phyloP scores from a whole-genome alignment of 2,113 vertebrate species.

The Halcyon malimbica region DNA sequence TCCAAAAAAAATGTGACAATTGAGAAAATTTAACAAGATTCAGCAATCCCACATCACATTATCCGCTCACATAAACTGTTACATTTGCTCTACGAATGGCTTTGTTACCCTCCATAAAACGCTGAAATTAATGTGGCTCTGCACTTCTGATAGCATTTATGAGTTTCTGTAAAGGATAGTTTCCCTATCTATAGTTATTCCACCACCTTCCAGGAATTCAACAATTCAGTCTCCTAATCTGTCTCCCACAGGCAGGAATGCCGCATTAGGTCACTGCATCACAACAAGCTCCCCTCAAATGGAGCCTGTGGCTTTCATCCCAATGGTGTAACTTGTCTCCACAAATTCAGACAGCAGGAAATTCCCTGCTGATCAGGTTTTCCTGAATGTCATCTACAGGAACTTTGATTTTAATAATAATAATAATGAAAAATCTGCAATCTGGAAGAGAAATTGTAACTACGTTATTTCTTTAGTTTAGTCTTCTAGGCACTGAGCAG shows the following conservation, averaged over 20 bases:
- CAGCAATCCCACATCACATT: not conserved
- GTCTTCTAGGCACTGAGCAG: not conserved
- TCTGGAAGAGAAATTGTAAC: slow-evolving; percentile 50
- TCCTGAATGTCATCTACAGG: slow-evolving; percentile 64
- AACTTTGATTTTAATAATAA: slow-evolving; percentile 38
- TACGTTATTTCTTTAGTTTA: not conserved
- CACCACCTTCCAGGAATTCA: slow-evolving; percentile 59
- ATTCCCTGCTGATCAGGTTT: slow-evolving; percentile 68
- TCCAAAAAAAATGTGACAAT: slow-evolving; percentile 10
- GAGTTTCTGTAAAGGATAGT: not conserved
- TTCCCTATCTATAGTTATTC: slow-evolving; percentile 30
- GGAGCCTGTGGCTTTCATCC: slow-evolving; percentile 37
- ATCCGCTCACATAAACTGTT: not conserved
- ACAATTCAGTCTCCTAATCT: slow-evolving; percentile 47
- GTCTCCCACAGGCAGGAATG: slow-evolving; percentile 52
- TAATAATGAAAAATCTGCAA: not conserved
- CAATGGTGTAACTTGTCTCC: slow-evolving; percentile 38
- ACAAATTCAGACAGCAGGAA: slow-evolving; percentile 70
- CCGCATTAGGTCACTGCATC: slow-evolving; percentile 31
- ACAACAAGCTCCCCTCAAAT: slow-evolving; percentile 13
- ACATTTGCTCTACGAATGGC: not conserved
- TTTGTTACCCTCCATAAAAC: not conserved
- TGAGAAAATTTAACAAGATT: slow-evolving; percentile 35
- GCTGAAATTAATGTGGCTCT: not conserved
- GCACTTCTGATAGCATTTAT: not conserved